Percentiles rank a stretch among this genome's conserved stretches.
Evolutionary conservation across 2,888 invertebrate species (phyloP).

Genomic region (Sarcophaga carnaria): DNA sequence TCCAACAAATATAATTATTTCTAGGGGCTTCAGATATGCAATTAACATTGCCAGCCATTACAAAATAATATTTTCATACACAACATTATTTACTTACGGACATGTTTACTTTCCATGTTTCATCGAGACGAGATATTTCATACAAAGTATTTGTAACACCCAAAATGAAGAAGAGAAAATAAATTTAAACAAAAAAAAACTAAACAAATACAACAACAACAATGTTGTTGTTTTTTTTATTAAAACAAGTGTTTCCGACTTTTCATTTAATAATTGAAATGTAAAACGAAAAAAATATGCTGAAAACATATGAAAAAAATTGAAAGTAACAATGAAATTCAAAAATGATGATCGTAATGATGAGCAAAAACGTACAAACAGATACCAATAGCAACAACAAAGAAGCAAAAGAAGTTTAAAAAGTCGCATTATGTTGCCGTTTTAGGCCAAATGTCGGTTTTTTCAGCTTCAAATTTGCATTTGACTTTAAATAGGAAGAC

Average conservation of each 20-base stretch:
- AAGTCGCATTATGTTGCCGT: background rate
- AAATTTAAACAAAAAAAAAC: slow-evolving; percentile 5
- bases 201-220: background rate
- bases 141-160: background rate
- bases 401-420: slow-evolving; percentile 30
- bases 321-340: background rate
- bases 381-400: too few species aligned
- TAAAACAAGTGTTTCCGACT: slow-evolving; percentile 56
- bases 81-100: background rate
- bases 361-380: too few species aligned
- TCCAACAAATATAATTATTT: slow-evolving; percentile 24
- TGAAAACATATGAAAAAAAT: slow-evolving; percentile 7
- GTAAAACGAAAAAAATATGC: slow-evolving; percentile 46
- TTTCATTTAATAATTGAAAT: slow-evolving; percentile 44
- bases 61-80: slow-evolving; percentile 42
- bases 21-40: slow-evolving; percentile 7
- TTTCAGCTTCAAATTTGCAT: background rate
- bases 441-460: background rate
- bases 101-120: background rate
- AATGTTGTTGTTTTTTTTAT: background rate
- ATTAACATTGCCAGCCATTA: slow-evolving; percentile 49
- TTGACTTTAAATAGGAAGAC: too few species aligned
- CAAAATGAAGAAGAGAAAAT: slow-evolving; percentile 20
- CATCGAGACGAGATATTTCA: background rate
- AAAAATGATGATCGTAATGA: too few species aligned